These are phyloP conservation scores for Drosophila fulvimacula DNA, from an alignment of 2,888 invertebrate genomes.

Conservation along the genomic window DNA sequence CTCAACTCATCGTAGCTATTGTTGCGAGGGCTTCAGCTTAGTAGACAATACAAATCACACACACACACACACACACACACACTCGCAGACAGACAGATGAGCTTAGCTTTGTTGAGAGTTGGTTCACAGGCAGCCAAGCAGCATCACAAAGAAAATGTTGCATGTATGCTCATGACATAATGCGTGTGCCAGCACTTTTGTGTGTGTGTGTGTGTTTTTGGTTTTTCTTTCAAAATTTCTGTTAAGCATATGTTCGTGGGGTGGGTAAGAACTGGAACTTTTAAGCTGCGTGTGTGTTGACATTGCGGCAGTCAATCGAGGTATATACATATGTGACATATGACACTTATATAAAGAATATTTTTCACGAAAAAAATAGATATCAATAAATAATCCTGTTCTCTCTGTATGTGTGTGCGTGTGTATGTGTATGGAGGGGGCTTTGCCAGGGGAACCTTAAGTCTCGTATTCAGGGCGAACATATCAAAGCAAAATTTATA, in stretches of 20 bases:
- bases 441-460: slow-evolving; percentile 1
- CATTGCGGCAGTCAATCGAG: slow-evolving; percentile 32
- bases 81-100: neutral
- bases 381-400: slow-evolving; percentile 2
- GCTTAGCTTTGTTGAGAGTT: slow-evolving; percentile 9
- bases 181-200: neutral
- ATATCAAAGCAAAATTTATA: slow-evolving; percentile 8
- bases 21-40: slow-evolving; percentile 1
- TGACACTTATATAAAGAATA: neutral
- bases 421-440: neutral
- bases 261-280: neutral
- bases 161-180: slow-evolving; percentile 4
- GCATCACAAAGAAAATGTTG: neutral
- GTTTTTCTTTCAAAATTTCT: neutral
- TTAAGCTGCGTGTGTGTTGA: slow-evolving; percentile 4
- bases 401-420: too few species aligned
- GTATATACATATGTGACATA: neutral
- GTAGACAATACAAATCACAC: slow-evolving; percentile 9
- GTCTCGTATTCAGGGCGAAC: slow-evolving; percentile 6
- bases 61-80: neutral
- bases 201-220: too few species aligned
- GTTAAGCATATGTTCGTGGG: neutral
- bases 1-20: slow-evolving; percentile 13
- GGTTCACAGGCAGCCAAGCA: too few species aligned
- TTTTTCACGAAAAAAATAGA: slow-evolving; percentile 9